These are phyloP conservation scores for Microcebus lehilahytsara DNA, from an alignment of 2,113 vertebrate species.

Conservation along the genomic window DNA sequence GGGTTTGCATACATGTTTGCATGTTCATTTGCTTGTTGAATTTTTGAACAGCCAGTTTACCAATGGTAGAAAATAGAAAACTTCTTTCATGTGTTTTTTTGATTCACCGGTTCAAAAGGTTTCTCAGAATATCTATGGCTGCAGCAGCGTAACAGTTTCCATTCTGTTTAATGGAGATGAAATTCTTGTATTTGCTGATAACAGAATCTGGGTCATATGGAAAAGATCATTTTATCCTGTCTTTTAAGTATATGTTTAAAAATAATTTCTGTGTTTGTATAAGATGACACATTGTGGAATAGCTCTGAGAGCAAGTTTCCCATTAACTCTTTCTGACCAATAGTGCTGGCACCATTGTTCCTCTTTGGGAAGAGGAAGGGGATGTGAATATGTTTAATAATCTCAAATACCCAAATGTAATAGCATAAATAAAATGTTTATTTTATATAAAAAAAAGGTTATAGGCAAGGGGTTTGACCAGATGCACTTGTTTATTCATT, in stretches of 20 bases:
- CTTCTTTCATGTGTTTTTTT: constrained; percentile 34
- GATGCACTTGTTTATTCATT: not conserved
- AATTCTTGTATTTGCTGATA: constrained; percentile 34
- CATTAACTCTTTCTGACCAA: constrained; percentile 12
- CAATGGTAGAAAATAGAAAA: not conserved
- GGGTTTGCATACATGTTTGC: too few species aligned
- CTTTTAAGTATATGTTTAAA: constrained; percentile 35
- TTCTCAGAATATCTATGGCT: constrained; percentile 38
- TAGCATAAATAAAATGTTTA: constrained; percentile 51
- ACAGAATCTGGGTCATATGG: constrained; percentile 41
- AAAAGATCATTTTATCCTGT: not conserved
- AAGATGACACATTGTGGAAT: not conserved
- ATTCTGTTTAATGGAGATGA: constrained; percentile 16
- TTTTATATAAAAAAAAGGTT: not conserved
- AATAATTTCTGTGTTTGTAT: constrained; percentile 9
- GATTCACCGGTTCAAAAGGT: constrained; percentile 30
- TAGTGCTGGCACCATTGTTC: not conserved
- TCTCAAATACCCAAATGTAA: constrained; percentile 50
- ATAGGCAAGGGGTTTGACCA: not conserved
- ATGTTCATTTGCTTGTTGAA: too few species aligned
- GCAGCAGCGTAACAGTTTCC: constrained; percentile 37
- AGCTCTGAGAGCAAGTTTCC: constrained; percentile 24
- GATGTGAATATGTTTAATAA: not conserved
- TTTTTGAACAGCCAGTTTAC: constrained; percentile 52
- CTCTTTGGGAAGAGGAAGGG: not conserved